Evolutionary conservation across 2,888 invertebrate genomes (phyloP), one percentile per base, ranked within the genome.

Genomic region (Emmelina monodactyla): DNA sequence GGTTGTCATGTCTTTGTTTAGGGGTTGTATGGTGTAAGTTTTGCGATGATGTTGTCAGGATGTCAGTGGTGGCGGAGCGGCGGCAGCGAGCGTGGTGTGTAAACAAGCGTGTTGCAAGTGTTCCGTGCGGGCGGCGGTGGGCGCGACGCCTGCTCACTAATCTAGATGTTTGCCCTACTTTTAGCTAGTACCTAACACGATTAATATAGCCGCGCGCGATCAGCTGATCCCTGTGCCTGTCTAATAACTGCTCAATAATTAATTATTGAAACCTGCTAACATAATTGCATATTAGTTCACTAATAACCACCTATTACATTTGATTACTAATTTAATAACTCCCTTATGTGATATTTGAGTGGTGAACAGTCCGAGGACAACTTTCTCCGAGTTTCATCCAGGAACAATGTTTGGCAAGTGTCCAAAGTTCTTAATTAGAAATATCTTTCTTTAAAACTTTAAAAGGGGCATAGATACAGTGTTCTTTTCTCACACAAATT

Each of bases 151-250:
- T 53, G 55, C 35, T 33, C 56, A 55, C 58, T 58, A 59, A 58
- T 64, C 62, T 66, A 65, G 64, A 65, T 72, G 65, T 70, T 68
- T 78, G 78, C 55, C 79, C 79, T 78, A 79, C 75, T 78, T 79
- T 70, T 62, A 62, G 54, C 55, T 57, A 58, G 61, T 65, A 68
- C 62, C 68, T 66, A 56, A 59, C 54, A 53, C 64, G 71, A 72
- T 78, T 70, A 73, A 76, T 75, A 70, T 78, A 76, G 76, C 64
- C 62, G 65, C 64, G 60, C 58, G 56, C 59, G 62, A 78, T 73
- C 79, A 78, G 79, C 79, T 78, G 79, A 70, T 78, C 60, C 64
- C 67, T 52, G 64, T 58, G 52, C 53, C 52, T 55, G 54, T 58
- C n/a, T n/a, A n/a, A n/a, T n/a, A 38, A 34, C 12, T 29, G 29